Base-by-base conservation (phyloP, 1,140 invertebrate species). In the Drosophila ananassae region DNA sequence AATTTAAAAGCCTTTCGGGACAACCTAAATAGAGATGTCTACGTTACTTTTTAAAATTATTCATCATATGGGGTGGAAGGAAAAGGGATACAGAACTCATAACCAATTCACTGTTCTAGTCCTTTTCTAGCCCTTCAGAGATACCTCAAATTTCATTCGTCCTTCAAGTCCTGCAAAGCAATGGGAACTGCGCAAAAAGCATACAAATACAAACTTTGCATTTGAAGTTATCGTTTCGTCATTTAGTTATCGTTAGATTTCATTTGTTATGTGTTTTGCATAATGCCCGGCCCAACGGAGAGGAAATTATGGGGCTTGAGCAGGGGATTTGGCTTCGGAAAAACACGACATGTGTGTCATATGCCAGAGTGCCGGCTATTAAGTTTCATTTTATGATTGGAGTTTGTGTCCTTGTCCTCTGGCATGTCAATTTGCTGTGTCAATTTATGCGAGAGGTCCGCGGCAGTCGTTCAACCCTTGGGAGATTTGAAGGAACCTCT, bases 381-480 rank as follows among this genome's bases (percentile, higher is more conserved):
- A 74, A 83, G 76, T 89, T 89, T 74, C 79, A 50, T 77, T 87
- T 87, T 83, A 82, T 76, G 78, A 77, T 85, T 85, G 57, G 51
- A 78, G 63, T 63, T 73, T 39, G 51, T 51, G 51, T 68, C 62
- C 56, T 60, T 60, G 51, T 50, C 21, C 62, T 10, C 55, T 79
- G 78, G 61, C 82, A 87, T 64, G 61, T 62, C 68, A 62, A 66
- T 79, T 82, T 85, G 64, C 77, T 89, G 52, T 77, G 61, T 72
- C 81, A 85, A 84, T 85, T 84, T 85, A 79, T 82, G 79, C 58
- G 61, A 67, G 72, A 78, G 52, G 41, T 17, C 55, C 61, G 58
- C 69, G 71, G 67, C 77, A 73, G 47, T 69, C 56, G 64, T 54
- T 34, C 62, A 67, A 75, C 59, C 67, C 67, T 57, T 57, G 32